Base-by-base conservation (phyloP, 2,113 vertebrate genomes). In the Entomyzon cyanotis region DNA sequence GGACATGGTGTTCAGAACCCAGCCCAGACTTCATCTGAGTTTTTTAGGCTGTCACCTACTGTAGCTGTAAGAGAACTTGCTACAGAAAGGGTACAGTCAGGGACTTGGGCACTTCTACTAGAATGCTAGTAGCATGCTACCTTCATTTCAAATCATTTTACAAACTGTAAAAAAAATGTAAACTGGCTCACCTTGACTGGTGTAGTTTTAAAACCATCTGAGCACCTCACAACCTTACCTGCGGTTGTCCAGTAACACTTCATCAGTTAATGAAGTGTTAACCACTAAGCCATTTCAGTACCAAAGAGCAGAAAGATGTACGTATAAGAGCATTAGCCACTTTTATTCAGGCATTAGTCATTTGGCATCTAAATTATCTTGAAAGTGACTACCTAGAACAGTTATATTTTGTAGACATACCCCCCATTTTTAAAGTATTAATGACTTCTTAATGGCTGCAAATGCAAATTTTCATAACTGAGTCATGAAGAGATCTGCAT, bases 151-250 rank as follows among this genome's bases (percentile, higher is more conserved):
- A 88, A 47, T 35, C 5, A 23, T 76, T 83, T 68, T 74, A 21
- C 46, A 69, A 65, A 60, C 6, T 21, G 11, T 18, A 23, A 37
- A 39, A 52, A 49, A 53, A 37, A 23, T 5, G 30, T 41, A 31
- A 64, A 91, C 96, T 97, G 90, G 96, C 92, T 93, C n/a, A 83
- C 19, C 21, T 47, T 56, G 56, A 47, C 41, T 70, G 27, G 18
- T 56, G 7, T 12, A 47, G 64, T 70, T 75, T 79, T 35, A 65
- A 79, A 39, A 60, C 60, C 16, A 79, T 16, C 23, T 70, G 30
- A n/a, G 30, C 50, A 74, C 22, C 37, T 75, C 71, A 62, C 31
- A 53, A 17, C 11, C 22, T 37, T 63, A n/a, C 24, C 22, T 24
- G 15, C 39, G 37, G 27, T 42, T 68, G 15, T 58, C 33, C 53